phyloP scores from a whole-genome alignment of 2,797 vertebrate species.

The Staurois parvus region DNA sequence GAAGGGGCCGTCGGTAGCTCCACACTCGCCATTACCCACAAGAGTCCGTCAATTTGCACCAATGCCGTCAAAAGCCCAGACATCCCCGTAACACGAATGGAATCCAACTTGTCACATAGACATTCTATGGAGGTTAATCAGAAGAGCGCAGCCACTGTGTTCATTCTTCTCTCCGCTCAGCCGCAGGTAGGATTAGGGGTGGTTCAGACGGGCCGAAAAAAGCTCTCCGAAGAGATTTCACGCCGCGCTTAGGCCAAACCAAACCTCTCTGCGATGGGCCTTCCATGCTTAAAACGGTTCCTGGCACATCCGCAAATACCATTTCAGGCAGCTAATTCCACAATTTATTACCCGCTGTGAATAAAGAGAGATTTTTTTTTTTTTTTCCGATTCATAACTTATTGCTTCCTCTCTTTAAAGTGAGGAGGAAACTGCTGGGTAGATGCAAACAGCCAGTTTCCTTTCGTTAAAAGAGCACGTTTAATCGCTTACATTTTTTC shows the following conservation, averaged over 20 bases:
- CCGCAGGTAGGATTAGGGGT: constrained; percentile 1
- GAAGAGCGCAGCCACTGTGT: constrained; percentile 6
- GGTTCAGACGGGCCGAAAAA: constrained; percentile 7
- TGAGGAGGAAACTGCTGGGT: neutral
- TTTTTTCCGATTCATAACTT: constrained; percentile 6
- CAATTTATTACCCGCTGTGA: constrained; percentile 34
- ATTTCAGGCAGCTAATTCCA: constrained; percentile 7
- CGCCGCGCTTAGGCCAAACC: constrained; percentile 14
- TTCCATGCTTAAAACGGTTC: constrained; percentile 51
- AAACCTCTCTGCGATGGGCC: constrained; percentile 19
- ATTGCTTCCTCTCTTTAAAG: neutral
- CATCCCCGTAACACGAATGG: constrained; percentile 38
- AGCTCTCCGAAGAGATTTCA: constrained; percentile 31
- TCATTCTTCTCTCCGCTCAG: constrained; percentile 11
- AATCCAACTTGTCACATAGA: constrained; percentile 47
- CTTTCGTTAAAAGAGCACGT: neutral
- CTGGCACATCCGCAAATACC: constrained; percentile 41
- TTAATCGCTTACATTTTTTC: too few species aligned
- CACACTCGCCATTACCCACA: neutral
- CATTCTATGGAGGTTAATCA: constrained; percentile 50
- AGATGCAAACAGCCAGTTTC: neutral
- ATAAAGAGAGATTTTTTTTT: constrained; percentile 20
- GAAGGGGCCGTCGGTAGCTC: too few species aligned
- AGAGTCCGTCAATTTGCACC: neutral
- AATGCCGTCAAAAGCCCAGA: neutral